Evolutionary conservation across 2,113 vertebrate species (phyloP).

Genomic region (Cryptoleucopteryx plumbea): DNA sequence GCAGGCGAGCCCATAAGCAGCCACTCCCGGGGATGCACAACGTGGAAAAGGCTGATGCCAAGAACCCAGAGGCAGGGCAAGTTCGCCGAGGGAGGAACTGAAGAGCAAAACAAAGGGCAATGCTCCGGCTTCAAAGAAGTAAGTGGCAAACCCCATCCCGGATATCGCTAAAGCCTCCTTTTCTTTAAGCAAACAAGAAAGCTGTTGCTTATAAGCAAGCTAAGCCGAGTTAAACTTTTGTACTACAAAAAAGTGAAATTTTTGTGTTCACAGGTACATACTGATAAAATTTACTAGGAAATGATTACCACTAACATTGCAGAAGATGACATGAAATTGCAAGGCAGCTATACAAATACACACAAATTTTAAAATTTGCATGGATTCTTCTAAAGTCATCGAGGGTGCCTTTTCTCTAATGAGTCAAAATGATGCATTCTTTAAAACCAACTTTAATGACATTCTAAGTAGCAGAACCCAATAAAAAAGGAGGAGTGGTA

Average conservation of each 20-base stretch:
- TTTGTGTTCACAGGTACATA: accelerated
- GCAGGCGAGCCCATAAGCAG: not conserved
- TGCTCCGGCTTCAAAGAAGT: not conserved
- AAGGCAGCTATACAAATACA: not conserved
- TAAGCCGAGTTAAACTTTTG: not conserved
- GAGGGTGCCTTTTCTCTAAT: not conserved
- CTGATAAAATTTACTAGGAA: not conserved
- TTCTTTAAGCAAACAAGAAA: not conserved
- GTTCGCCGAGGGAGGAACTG: not conserved
- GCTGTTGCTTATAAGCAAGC: not conserved
- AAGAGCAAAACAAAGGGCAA: not conserved
- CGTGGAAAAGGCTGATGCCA: accelerated
- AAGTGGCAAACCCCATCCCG: not conserved
- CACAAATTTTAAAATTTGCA: not conserved
- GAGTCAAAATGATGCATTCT: not conserved
- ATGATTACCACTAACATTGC: not conserved
- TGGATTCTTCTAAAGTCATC: not conserved
- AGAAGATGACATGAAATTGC: not conserved
- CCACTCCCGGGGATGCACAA: accelerated
- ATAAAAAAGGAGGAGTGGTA: not conserved
- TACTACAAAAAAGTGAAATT: not conserved
- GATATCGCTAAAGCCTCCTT: not conserved
- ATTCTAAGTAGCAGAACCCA: not conserved
- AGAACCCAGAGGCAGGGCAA: not conserved
- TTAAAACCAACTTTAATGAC: not conserved